phyloP scores from a whole-genome alignment of 1,140 invertebrate species.

The Euborellia annulipes region DNA sequence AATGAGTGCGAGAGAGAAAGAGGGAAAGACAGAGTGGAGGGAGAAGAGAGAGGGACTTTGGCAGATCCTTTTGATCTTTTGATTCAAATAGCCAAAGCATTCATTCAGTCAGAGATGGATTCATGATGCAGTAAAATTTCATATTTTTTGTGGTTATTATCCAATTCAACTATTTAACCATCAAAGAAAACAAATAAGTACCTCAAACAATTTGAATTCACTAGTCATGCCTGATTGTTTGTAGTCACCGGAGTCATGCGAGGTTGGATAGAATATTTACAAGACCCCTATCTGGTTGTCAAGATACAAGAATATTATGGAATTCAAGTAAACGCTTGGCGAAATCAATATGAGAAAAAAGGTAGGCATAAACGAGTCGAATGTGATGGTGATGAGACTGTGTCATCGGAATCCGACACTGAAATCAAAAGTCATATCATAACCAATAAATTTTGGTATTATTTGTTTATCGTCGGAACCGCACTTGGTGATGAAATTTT shows the following conservation, averaged over 20 bases:
- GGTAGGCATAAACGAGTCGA: constrained; percentile 21
- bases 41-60: too few relatives aligned
- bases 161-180: too few relatives aligned
- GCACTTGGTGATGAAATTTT: constrained; percentile 77
- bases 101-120: too few relatives aligned
- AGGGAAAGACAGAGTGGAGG: too few relatives aligned
- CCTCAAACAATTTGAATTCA: too few relatives aligned
- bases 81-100: too few relatives aligned
- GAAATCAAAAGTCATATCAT: constrained; percentile 32
- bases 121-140: too few relatives aligned
- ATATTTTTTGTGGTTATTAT: too few relatives aligned
- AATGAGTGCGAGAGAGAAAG: too few relatives aligned
- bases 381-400: constrained; percentile 12
- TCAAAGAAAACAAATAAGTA: too few relatives aligned
- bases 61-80: too few relatives aligned
- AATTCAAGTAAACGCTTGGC: constrained; percentile 26
- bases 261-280: constrained; percentile 39
- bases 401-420: constrained; percentile 18
- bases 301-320: constrained; percentile 58
- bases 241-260: constrained; percentile 1
- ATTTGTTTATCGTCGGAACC: constrained; percentile 68
- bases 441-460: constrained; percentile 72
- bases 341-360: constrained; percentile 20
- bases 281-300: constrained; percentile 48
- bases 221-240: too few relatives aligned